Conservation (phyloP, 2,797 vertebrate species). For the Carapus acus region DNA sequence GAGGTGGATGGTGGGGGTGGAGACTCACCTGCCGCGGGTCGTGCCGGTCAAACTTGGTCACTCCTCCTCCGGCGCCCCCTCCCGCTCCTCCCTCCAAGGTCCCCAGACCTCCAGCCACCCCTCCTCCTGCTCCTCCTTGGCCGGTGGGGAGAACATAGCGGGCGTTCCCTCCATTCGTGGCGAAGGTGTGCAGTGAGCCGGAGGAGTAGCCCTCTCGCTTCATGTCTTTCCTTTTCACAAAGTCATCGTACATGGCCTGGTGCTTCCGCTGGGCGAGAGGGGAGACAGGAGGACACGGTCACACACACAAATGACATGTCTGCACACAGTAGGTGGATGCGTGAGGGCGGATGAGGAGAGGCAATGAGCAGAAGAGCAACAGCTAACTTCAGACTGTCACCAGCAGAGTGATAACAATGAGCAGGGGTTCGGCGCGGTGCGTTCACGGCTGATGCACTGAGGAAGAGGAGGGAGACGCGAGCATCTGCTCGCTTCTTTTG, state of each 20-base stretch:
- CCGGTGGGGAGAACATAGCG: constrained; percentile 54
- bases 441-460: no score
- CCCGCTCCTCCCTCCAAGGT: constrained; percentile 53
- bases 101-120: constrained; percentile 17
- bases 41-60: constrained; percentile 73
- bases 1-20: not conserved
- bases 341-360: no score
- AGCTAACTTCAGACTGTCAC: no score
- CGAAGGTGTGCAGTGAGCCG: constrained; percentile 61
- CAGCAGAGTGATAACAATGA: no score
- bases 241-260: constrained; percentile 80
- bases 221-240: constrained; percentile 80
- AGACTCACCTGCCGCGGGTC: constrained; percentile 72
- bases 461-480: no score
- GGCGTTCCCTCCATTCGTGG: constrained; percentile 57
- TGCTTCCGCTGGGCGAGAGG: constrained; percentile 70
- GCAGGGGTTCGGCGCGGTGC: no score
- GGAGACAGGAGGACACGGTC: constrained; percentile 16
- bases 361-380: no score
- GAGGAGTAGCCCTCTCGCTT: constrained; percentile 76
- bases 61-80: constrained; percentile 55
- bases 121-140: constrained; percentile 41
- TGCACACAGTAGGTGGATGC: no score
- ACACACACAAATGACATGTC: no score
- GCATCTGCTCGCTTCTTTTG: constrained; percentile 14